Base-by-base conservation (phyloP, 2,113 vertebrate species). In the Boleophthalmus pectinirostris region DNA sequence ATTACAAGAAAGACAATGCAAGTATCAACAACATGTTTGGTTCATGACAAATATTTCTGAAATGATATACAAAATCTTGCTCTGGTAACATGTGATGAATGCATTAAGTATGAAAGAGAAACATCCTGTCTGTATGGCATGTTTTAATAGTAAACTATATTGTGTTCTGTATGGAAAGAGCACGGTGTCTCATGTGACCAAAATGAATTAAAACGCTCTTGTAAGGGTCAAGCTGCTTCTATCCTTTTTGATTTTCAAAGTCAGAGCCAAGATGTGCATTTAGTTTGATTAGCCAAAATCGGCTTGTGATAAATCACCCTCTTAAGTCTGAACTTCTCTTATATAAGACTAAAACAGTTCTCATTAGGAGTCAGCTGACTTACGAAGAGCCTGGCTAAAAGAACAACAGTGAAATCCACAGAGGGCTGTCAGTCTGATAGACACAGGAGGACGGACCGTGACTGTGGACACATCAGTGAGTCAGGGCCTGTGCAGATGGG, bases 401-500 rank as follows among this genome's bases (percentile, higher is more conserved):
- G 45, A 14, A 46, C 65, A 66, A 66, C 21, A n/a, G 2, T 10
- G 58, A 38, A 69, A 70, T 20, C 4, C 9, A 61, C 33, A 10
- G 8, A 4, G 15, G 23, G 53, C 51, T 45, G 51, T 54, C 25
- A 63, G 54, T 29, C 66, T 46, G 63, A 82, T 58, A 25, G 65
- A 66, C 65, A 66, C 29, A 56, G 18, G 35, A 56, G 18, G 35
- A 43, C 46, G 24, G 16, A 58, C 58, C 75, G 58, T 49, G 72
- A 58, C 18, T 24, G 58, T 16, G 46, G 66, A 66, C 43, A 38
- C 54, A 73, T 54, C 72, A 45, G 65, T 82, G 74, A 80, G 53
- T 80, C 82, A 83, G 71, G 58, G 43, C 70, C 23, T 14, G 64
- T 5, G 33, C 80, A 80, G 64, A 80, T 49, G 71, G 47, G 18